phyloP scores from a whole-genome alignment of 2,113 vertebrate genomes.

The Pangasianodon gigas region DNA sequence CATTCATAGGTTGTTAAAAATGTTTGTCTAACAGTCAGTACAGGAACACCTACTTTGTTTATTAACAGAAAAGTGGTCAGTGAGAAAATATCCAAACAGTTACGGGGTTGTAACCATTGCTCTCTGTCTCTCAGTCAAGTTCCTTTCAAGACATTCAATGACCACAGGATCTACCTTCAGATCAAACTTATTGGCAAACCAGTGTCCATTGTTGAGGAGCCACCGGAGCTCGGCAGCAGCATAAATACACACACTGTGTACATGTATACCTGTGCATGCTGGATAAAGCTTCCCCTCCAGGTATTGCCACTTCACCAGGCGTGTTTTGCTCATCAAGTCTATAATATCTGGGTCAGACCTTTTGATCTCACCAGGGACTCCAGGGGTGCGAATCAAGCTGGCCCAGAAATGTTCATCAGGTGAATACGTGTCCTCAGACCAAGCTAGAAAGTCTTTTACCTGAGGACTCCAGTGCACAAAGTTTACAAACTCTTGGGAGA shows the following conservation, averaged over 20 bases:
- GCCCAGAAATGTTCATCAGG: slow-evolving; percentile 97
- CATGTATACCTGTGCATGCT: slow-evolving; percentile 81
- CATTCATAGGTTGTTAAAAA: not conserved
- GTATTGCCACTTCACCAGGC: slow-evolving; percentile 92
- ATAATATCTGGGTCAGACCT: slow-evolving; percentile 79
- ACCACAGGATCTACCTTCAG: slow-evolving; percentile 87
- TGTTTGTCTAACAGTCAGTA: not conserved
- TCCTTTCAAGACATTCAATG: slow-evolving; percentile 89
- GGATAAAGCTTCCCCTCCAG: slow-evolving; percentile 84
- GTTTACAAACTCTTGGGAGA: slow-evolving; percentile 80
- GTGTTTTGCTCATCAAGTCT: slow-evolving; percentile 87
- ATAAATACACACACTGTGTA: slow-evolving; percentile 88
- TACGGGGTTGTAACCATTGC: slow-evolving; percentile 61
- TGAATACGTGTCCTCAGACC: slow-evolving; percentile 91
- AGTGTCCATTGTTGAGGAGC: slow-evolving; percentile 86
- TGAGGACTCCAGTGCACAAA: slow-evolving; percentile 71
- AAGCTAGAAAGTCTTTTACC: slow-evolving; percentile 83
- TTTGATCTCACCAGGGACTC: slow-evolving; percentile 81
- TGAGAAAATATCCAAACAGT: too few relatives aligned
- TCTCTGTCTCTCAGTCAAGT: slow-evolving; percentile 70
- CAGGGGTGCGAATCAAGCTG: slow-evolving; percentile 82
- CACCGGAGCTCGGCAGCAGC: slow-evolving; percentile 87
- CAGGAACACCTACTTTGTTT: not conserved
- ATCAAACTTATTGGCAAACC: slow-evolving; percentile 95
- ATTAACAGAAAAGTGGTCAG: too few relatives aligned